Evolutionary conservation across 2,888 invertebrate species (phyloP).

Genomic region (Kuschelorhynchus macadamiae): DNA sequence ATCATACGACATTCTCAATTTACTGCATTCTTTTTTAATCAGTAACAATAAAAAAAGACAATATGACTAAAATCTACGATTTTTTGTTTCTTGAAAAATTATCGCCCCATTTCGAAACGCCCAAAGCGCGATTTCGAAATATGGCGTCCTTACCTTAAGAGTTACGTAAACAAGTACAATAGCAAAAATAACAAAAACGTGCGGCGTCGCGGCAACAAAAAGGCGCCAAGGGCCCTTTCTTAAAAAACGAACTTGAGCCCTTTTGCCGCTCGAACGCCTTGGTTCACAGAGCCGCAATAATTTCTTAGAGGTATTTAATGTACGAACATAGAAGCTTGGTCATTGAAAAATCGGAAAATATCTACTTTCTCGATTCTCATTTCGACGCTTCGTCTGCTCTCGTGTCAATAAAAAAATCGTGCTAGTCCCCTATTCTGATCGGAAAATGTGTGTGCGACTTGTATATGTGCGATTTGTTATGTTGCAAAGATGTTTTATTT

Average conservation of each 20-base stretch:
- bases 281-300: slow-evolving; percentile 34
- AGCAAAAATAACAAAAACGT: slow-evolving; percentile 44
- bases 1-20: slow-evolving; percentile 66
- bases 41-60: slow-evolving; percentile 65
- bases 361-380: slow-evolving; percentile 9
- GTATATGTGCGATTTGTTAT: slow-evolving; percentile 1
- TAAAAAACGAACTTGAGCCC: not conserved
- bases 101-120: slow-evolving; percentile 34
- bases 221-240: not conserved
- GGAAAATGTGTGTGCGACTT: too few species aligned
- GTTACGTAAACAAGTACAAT: slow-evolving; percentile 48
- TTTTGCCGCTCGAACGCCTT: slow-evolving; percentile 21
- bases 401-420: slow-evolving; percentile 5
- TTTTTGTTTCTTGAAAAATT: slow-evolving; percentile 59
- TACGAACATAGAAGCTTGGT: slow-evolving; percentile 36
- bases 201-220: slow-evolving; percentile 14
- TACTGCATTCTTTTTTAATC: slow-evolving; percentile 51
- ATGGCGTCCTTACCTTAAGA: slow-evolving; percentile 36
- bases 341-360: slow-evolving; percentile 31
- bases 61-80: slow-evolving; percentile 64
- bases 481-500: too few species aligned
- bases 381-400: slow-evolving; percentile 19
- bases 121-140: slow-evolving; percentile 19
- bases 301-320: slow-evolving; percentile 43
- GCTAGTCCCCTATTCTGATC: not conserved